These are phyloP conservation scores for Parnassius mnemosyne DNA, from an alignment of 2,888 invertebrate genomes.

Conservation along the genomic window DNA sequence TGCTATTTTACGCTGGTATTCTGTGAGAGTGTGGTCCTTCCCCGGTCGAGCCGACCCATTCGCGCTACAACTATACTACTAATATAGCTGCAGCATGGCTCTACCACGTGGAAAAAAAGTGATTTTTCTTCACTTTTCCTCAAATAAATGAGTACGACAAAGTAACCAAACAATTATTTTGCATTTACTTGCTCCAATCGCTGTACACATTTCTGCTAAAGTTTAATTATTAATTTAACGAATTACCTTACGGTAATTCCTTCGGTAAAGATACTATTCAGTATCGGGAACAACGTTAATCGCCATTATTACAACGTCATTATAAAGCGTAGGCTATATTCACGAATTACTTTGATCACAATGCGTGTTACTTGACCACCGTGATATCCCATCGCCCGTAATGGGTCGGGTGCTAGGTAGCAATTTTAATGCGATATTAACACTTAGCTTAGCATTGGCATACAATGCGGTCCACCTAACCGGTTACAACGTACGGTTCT, in stretches of 20 bases:
- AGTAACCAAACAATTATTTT: no score
- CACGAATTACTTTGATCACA: constrained; percentile 13
- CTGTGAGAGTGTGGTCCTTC: no score
- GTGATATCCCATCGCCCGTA: constrained; percentile 29
- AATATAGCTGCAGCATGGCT: no score
- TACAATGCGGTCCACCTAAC: constrained; percentile 38
- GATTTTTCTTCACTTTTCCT: no score
- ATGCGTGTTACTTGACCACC: constrained; percentile 9
- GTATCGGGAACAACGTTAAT: constrained; percentile 10
- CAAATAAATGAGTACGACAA: no score
- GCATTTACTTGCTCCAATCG: no score
- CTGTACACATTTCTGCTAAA: no score
- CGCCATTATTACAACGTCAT: background rate
- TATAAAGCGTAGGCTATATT: background rate
- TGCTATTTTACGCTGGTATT: no score
- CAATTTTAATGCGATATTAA: constrained; percentile 46
- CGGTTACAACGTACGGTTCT: constrained; percentile 34
- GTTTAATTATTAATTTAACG: background rate
- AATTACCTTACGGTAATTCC: no score
- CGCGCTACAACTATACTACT: no score
- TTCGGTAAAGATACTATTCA: background rate
- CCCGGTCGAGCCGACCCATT: no score
- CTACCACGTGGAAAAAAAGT: no score
- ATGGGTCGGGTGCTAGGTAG: constrained; percentile 30
- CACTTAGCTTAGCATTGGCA: constrained; percentile 39